phyloP scores from a whole-genome alignment of 2,113 vertebrate genomes.

The Saimiri boliviensis region DNA sequence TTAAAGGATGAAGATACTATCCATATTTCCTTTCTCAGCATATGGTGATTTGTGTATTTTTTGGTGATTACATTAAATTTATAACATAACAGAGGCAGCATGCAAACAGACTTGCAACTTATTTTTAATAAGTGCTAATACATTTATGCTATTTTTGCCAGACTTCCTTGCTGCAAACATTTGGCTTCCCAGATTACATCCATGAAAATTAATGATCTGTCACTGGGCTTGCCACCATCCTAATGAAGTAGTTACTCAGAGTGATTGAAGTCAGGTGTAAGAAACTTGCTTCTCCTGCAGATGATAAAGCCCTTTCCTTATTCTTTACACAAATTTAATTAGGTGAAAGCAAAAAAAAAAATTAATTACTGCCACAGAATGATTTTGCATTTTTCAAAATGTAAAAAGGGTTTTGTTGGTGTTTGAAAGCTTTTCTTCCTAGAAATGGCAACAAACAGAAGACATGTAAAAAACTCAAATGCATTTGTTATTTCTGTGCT shows the following conservation, averaged over 20 bases:
- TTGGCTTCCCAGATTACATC: slow-evolving; percentile 79
- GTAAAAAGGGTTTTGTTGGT: neutral
- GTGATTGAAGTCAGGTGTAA: slow-evolving; percentile 80
- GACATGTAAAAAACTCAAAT: slow-evolving; percentile 39
- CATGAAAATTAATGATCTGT: slow-evolving; percentile 83
- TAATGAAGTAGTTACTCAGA: slow-evolving; percentile 82
- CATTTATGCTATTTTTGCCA: slow-evolving; percentile 68
- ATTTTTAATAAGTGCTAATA: slow-evolving; percentile 75
- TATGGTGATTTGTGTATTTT: neutral
- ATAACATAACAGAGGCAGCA: slow-evolving; percentile 57
- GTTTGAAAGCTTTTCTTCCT: slow-evolving; percentile 49
- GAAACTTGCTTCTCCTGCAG: slow-evolving; percentile 69
- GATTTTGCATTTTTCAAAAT: slow-evolving; percentile 76
- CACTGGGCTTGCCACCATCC: slow-evolving; percentile 61
- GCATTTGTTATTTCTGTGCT: slow-evolving; percentile 56
- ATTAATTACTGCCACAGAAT: slow-evolving; percentile 80
- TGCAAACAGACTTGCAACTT: slow-evolving; percentile 57
- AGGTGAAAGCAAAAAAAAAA: slow-evolving; percentile 80
- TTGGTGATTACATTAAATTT: slow-evolving; percentile 59
- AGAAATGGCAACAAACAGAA: slow-evolving; percentile 61
- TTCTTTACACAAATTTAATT: slow-evolving; percentile 83
- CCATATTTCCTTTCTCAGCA: neutral
- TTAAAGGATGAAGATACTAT: neutral
- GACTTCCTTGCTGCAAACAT: slow-evolving; percentile 66
- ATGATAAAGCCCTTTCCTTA: slow-evolving; percentile 71